These are phyloP conservation scores for Phalacrocorax aristotelis DNA, from an alignment of 2,113 vertebrate species.

Conservation along the genomic window DNA sequence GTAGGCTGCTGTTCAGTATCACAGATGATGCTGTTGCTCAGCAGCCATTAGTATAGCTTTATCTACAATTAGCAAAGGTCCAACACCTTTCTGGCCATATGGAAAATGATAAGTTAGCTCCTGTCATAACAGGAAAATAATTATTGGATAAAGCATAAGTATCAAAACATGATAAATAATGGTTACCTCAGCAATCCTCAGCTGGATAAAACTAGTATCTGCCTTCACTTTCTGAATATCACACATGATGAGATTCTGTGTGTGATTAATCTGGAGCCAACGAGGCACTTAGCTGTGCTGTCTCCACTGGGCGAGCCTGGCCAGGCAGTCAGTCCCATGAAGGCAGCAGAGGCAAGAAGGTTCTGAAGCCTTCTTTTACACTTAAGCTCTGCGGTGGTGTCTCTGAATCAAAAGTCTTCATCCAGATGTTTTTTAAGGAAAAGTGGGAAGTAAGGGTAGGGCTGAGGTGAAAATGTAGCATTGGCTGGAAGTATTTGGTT, in stretches of 20 bases:
- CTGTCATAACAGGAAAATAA: constrained; percentile 31
- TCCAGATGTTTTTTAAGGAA: not conserved
- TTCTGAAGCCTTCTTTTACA: not conserved
- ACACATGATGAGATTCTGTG: not conserved
- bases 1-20: not conserved
- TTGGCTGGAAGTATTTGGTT: not conserved
- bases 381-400: not conserved
- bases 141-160: constrained; percentile 15
- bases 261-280: not conserved
- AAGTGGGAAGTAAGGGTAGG: not conserved
- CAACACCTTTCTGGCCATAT: constrained; percentile 38
- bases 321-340: not conserved
- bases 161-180: constrained; percentile 52
- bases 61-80: constrained; percentile 24
- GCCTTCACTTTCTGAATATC: constrained; percentile 16
- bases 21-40: constrained; percentile 17
- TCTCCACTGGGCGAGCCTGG: not conserved
- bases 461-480: not conserved
- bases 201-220: constrained; percentile 43
- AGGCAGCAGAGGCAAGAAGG: not conserved
- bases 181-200: not conserved
- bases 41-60: constrained; percentile 51
- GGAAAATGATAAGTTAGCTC: constrained; percentile 52
- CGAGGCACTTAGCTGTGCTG: not conserved
- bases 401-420: not conserved